Evolutionary conservation across 2,797 vertebrate species (phyloP).

Genomic region (Tadarida brasiliensis): DNA sequence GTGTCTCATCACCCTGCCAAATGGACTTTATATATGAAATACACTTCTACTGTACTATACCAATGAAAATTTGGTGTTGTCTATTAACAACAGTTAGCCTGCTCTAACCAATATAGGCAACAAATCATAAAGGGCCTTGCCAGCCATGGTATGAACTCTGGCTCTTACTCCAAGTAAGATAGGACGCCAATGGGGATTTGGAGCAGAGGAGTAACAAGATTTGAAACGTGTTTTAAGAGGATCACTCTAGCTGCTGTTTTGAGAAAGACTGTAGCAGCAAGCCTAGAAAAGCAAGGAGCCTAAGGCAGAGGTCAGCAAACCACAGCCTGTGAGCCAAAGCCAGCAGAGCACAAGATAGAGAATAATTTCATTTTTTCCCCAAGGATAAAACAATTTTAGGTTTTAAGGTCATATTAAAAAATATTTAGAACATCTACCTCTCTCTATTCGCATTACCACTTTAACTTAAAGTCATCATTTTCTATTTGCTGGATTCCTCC

Average conservation of each 20-base stretch:
- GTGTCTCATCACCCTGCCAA: background rate
- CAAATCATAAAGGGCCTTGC: background rate
- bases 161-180: background rate
- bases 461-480: background rate
- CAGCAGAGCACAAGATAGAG: background rate
- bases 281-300: background rate
- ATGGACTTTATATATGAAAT: conserved; percentile 8
- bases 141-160: background rate
- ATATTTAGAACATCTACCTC: background rate
- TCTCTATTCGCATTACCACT: background rate
- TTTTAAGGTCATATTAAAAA: background rate
- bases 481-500: background rate
- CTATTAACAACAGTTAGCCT: background rate
- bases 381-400: background rate
- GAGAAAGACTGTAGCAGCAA: background rate
- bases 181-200: background rate
- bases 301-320: background rate
- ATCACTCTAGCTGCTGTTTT: background rate
- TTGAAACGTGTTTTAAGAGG: background rate
- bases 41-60: background rate
- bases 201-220: background rate
- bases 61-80: background rate
- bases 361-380: background rate
- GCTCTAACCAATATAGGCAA: background rate
- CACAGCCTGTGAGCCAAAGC: background rate